A percentile compares a stretch with the other conserved stretches of the same genome.
phyloP scores from a whole-genome alignment of 2,113 vertebrate genomes.

The Pelobates fuscus region DNA sequence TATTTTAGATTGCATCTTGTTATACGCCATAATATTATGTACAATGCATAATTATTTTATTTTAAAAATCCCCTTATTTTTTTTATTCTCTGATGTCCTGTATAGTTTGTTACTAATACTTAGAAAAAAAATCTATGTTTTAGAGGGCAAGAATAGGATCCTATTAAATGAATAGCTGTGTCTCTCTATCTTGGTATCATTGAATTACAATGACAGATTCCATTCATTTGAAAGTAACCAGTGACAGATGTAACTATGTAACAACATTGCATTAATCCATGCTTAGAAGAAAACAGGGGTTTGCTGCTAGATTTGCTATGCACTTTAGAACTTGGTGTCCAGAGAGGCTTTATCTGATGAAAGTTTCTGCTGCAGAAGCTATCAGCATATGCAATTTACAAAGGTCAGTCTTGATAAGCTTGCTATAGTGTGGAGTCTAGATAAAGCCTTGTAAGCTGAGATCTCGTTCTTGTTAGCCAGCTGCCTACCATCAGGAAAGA shows the following conservation, averaged over 20 bases:
- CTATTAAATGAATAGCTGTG: conserved; percentile 7
- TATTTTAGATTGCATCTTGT: too few species aligned
- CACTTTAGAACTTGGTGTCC: background rate
- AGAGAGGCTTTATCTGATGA: conserved; percentile 8
- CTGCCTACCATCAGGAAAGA: conserved; percentile 4
- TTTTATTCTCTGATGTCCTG: too few species aligned
- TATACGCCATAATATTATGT: too few species aligned
- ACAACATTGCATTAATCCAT: background rate
- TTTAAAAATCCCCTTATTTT: too few species aligned
- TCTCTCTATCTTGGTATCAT: conserved; percentile 9
- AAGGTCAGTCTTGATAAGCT: background rate
- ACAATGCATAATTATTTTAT: too few species aligned
- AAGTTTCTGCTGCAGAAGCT: background rate
- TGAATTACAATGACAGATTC: conserved; percentile 10
- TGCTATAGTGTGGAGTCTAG: background rate
- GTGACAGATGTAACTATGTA: conserved; percentile 4
- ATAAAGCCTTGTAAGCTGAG: background rate
- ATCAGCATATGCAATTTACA: conserved; percentile 9
- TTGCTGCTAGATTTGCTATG: background rate
- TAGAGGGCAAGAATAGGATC: background rate
- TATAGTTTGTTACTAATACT: too few species aligned
- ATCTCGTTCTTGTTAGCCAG: background rate
- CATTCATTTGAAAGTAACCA: conserved; percentile 5
- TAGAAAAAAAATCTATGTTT: background rate
- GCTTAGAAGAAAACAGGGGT: background rate